phyloP scores from a whole-genome alignment of 2,888 invertebrate species.

The Drosophila percnosoma region DNA sequence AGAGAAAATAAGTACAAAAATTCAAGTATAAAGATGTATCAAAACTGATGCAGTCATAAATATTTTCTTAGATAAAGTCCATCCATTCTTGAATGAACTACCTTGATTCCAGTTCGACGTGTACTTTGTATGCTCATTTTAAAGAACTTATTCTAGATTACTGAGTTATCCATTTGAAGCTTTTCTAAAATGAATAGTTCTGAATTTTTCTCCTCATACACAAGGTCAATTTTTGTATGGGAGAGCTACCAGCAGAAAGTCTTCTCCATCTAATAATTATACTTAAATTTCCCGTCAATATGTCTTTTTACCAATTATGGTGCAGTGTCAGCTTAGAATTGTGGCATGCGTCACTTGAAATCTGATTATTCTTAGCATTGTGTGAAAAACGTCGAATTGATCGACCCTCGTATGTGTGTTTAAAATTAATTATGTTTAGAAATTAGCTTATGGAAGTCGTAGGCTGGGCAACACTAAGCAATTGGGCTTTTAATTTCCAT shows the following conservation, averaged over 20 bases:
- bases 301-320: neutral
- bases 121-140: neutral
- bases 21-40: neutral
- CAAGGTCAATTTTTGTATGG: neutral
- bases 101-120: neutral
- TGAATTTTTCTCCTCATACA: neutral
- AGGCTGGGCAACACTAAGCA: constrained; percentile 34
- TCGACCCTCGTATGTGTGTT: constrained; percentile 30
- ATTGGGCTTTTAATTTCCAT: constrained; percentile 12
- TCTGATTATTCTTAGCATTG: neutral
- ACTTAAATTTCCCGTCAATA: neutral
- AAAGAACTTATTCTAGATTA: neutral
- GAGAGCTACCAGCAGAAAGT: neutral
- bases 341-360: neutral
- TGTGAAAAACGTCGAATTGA: constrained; percentile 6
- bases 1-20: neutral
- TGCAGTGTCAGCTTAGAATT: neutral
- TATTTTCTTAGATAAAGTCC: neutral
- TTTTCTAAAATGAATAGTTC: neutral
- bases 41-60: neutral
- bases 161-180: neutral
- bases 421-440: constrained; percentile 39
- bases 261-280: neutral
- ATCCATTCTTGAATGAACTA: neutral
- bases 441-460: constrained; percentile 58